Percentiles rank a stretch among this genome's conserved stretches.
Conservation (phyloP, 2,797 vertebrate species). For the Percopsis omiscomaycus region DNA sequence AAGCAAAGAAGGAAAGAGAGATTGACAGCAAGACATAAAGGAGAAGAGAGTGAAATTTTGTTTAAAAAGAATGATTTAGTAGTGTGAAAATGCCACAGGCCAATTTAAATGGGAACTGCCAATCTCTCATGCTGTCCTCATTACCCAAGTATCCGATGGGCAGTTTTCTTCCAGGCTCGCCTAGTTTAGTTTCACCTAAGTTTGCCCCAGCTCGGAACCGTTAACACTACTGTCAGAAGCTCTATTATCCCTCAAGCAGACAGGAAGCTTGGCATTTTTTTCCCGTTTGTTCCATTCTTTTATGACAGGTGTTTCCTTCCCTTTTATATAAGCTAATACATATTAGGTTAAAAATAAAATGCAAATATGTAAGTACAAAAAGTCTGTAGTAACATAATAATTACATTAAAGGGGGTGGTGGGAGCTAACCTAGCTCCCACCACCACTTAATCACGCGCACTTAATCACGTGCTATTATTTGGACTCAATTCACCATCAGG, state of each 20-base stretch:
- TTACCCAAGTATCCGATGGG: neutral
- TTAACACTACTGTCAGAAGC: neutral
- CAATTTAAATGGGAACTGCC: constrained; percentile 14
- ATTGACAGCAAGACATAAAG: neutral
- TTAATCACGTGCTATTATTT: no score
- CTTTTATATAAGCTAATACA: neutral
- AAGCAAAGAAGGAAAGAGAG: constrained; percentile 2
- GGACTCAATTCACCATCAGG: no score
- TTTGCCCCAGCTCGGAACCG: neutral
- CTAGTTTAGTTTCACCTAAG: neutral
- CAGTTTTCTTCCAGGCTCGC: neutral
- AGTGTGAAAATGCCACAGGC: constrained; percentile 13
- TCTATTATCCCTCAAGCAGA: neutral
- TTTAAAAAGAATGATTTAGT: constrained; percentile 19
- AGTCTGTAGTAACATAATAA: no score
- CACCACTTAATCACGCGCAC: no score
- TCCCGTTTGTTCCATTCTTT: neutral
- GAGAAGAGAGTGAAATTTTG: constrained; percentile 3
- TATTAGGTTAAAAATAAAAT: no score
- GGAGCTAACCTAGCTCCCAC: no score
- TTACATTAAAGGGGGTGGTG: no score
- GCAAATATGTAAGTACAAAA: no score
- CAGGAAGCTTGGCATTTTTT: neutral
- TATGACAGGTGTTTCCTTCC: neutral
- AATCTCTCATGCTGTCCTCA: constrained; percentile 7